Conservation (phyloP, 2,113 vertebrate genomes). For the Xyliphius kryptos region DNA sequence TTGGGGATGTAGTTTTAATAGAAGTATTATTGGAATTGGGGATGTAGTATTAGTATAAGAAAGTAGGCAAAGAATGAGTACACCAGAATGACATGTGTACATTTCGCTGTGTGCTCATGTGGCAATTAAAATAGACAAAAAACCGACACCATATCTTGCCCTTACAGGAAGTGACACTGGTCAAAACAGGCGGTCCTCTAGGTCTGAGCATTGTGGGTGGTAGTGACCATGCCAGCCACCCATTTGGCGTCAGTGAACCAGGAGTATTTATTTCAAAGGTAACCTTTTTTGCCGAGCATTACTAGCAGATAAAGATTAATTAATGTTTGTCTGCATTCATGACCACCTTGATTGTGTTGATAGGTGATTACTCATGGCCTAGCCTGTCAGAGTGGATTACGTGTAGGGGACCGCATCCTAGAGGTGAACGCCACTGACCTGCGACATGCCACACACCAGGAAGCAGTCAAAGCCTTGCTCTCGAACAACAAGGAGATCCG, state of each 20-base stretch:
- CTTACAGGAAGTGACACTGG: slow-evolving; percentile 82
- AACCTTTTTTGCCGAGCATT: too few relatives aligned
- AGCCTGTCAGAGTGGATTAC: slow-evolving; percentile 79
- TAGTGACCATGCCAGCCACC: slow-evolving; percentile 94
- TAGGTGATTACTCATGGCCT: slow-evolving; percentile 86
- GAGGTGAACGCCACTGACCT: slow-evolving; percentile 84
- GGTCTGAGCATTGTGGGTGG: slow-evolving; percentile 94
- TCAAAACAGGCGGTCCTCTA: slow-evolving; percentile 87
- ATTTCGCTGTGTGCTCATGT: too few relatives aligned
- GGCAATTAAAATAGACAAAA: too few relatives aligned
- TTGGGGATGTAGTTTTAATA: too few relatives aligned
- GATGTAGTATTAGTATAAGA: too few relatives aligned
- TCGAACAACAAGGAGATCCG: slow-evolving; percentile 77
- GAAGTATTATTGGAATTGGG: too few relatives aligned
- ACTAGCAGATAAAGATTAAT: too few relatives aligned
- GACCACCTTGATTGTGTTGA: too few relatives aligned
- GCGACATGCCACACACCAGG: slow-evolving; percentile 88
- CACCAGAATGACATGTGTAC: too few relatives aligned
- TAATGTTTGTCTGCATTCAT: too few relatives aligned
- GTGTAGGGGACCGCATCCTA: slow-evolving; percentile 86
- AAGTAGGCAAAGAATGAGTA: too few relatives aligned
- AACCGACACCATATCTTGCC: too few relatives aligned
- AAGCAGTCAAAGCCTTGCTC: slow-evolving; percentile 83
- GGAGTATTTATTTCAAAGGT: slow-evolving; percentile 99
- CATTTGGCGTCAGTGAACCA: slow-evolving; percentile 85